A percentile compares a stretch with the other conserved stretches of the same genome.
phyloP scores from a whole-genome alignment of 1,140 invertebrate species.

The Macrobrachium nipponense region DNA sequence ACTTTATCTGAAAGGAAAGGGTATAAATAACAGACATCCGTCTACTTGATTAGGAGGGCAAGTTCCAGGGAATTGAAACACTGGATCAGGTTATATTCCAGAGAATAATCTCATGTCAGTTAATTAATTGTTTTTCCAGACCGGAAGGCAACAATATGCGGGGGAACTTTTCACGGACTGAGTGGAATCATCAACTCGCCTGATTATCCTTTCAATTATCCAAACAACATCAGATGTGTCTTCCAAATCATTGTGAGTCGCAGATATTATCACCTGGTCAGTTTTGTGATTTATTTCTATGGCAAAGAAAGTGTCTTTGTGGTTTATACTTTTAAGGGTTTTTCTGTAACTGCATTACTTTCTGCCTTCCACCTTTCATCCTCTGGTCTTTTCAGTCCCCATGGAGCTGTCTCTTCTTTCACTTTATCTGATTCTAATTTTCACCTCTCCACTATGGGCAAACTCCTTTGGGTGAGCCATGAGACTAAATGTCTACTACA shows the following conservation, averaged over 20 bases:
- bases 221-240: conserved; percentile 17
- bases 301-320: neutral
- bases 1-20: neutral
- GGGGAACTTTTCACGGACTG: neutral
- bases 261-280: neutral
- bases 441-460: neutral
- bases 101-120: neutral
- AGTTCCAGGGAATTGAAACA: too few species aligned
- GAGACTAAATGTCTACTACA: too few species aligned
- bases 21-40: neutral
- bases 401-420: too few species aligned
- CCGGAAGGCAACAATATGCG: neutral
- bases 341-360: neutral
- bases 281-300: conserved; percentile 2
- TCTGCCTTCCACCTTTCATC: neutral
- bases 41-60: neutral
- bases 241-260: conserved; percentile 33
- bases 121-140: neutral
- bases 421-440: neutral
- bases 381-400: too few species aligned
- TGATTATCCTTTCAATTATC: conserved; percentile 38
- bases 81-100: too few species aligned
- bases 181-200: conserved; percentile 29
- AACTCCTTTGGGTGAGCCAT: neutral
- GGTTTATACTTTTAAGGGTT: neutral